phyloP scores from a whole-genome alignment of 37 sponge, comb jelly and placozoan species.

The Crambe crambe region DNA sequence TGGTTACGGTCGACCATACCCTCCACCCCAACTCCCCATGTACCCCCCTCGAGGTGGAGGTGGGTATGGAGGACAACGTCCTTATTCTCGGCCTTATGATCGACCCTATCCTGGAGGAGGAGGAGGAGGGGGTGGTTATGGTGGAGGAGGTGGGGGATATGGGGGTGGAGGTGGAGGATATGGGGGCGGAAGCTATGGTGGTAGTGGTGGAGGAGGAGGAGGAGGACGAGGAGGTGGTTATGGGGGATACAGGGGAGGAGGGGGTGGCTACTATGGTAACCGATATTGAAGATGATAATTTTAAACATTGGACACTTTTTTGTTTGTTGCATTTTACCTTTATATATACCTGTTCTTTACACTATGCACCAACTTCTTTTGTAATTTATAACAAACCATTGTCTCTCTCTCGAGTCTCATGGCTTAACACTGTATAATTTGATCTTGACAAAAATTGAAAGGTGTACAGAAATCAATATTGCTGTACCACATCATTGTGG shows the following conservation, averaged over 20 bases:
- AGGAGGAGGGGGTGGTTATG: background rate
- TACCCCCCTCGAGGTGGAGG: background rate
- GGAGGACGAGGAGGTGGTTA: background rate
- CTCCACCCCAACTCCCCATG: slow-evolving; percentile 16
- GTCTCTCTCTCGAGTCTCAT: no score
- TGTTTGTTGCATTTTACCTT: background rate
- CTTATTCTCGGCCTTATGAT: slow-evolving; percentile 3
- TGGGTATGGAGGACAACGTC: background rate
- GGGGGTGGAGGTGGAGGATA: background rate
- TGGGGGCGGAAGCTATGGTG: background rate
- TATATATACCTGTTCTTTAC: no score
- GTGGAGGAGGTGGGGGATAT: background rate
- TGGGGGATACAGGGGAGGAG: background rate
- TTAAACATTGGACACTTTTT: background rate
- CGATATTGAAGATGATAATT: background rate
- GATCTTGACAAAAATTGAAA: no score
- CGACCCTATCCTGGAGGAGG: slow-evolving; percentile 7
- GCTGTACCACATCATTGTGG: no score
- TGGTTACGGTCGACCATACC: background rate
- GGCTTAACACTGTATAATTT: no score
- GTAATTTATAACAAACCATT: no score
- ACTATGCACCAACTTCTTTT: no score
- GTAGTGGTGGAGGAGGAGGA: background rate
- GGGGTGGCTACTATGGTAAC: background rate
- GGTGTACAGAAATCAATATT: no score